Conservation (phyloP, 1,140 invertebrate species). For the Drosophila micromelanica region DNA sequence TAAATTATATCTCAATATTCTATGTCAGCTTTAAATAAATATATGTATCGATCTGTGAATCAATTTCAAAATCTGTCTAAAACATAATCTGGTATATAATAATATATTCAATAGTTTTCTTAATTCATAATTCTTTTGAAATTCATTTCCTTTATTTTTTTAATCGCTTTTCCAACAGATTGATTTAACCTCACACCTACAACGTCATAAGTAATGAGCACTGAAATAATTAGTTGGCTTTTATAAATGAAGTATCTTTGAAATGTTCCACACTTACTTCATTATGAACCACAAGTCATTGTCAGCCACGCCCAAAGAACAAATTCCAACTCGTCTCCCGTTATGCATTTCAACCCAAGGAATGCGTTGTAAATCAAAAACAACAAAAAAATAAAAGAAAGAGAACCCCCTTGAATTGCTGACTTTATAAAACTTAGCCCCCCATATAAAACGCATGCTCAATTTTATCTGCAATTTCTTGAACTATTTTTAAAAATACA, state of each 20-base stretch:
- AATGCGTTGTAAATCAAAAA: conserved; percentile 41
- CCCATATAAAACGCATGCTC: conserved; percentile 17
- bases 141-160: not conserved
- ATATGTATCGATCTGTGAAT: too few relatives aligned
- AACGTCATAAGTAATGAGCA: not conserved
- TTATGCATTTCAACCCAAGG: conserved; percentile 17
- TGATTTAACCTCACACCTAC: not conserved
- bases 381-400: not conserved
- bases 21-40: too few relatives aligned
- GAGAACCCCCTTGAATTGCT: conserved; percentile 1
- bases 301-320: not conserved
- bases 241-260: conserved; percentile 23
- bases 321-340: conserved; percentile 15
- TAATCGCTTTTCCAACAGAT: not conserved
- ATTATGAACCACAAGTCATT: conserved; percentile 28
- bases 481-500: conserved; percentile 42
- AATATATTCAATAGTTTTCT: too few relatives aligned
- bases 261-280: not conserved
- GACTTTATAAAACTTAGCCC: conserved; percentile 14
- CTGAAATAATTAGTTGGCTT: conserved; percentile 36
- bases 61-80: too few relatives aligned
- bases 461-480: conserved; percentile 30
- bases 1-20: not conserved
- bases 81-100: not conserved
- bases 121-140: too few relatives aligned